phyloP scores from a whole-genome alignment of 2,113 vertebrate genomes.

The Oreochromis niloticus region DNA sequence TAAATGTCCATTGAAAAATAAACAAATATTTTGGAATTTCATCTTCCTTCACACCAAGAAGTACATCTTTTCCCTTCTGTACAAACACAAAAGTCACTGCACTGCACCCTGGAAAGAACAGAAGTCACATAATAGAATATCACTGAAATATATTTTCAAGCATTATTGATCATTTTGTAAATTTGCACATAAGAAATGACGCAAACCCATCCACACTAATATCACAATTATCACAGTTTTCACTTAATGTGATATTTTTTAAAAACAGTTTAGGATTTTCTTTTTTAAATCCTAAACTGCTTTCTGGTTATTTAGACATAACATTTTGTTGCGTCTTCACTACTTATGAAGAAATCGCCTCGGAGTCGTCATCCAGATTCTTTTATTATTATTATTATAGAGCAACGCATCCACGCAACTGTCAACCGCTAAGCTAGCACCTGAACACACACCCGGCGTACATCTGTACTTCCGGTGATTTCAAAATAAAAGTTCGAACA shows the following conservation, averaged over 20 bases:
- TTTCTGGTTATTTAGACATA: too few relatives aligned
- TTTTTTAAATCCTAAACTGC: too few relatives aligned
- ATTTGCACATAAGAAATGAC: not conserved
- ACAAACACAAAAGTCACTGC: not conserved
- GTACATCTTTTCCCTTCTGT: not conserved
- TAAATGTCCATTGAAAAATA: not conserved
- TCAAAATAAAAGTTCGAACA: too few relatives aligned
- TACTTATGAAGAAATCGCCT: too few relatives aligned
- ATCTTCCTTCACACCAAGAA: not conserved
- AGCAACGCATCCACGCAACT: too few relatives aligned
- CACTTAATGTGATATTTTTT: rapidly evolving
- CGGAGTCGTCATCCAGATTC: too few relatives aligned
- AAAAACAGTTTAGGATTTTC: too few relatives aligned
- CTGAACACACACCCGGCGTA: too few relatives aligned
- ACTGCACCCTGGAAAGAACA: not conserved
- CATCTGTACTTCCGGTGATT: too few relatives aligned
- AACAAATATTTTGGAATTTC: not conserved
- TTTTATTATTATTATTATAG: too few relatives aligned
- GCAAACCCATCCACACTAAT: not conserved
- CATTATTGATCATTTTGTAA: not conserved
- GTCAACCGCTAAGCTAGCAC: too few relatives aligned
- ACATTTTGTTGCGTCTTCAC: too few relatives aligned
- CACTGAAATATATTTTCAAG: not conserved
- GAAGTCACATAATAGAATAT: not conserved
- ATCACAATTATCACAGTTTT: not conserved